A percentile compares a stretch with the other conserved stretches of the same genome.
Conservation (phyloP, 2,797 vertebrate species). For the Anguilla megastoma region DNA sequence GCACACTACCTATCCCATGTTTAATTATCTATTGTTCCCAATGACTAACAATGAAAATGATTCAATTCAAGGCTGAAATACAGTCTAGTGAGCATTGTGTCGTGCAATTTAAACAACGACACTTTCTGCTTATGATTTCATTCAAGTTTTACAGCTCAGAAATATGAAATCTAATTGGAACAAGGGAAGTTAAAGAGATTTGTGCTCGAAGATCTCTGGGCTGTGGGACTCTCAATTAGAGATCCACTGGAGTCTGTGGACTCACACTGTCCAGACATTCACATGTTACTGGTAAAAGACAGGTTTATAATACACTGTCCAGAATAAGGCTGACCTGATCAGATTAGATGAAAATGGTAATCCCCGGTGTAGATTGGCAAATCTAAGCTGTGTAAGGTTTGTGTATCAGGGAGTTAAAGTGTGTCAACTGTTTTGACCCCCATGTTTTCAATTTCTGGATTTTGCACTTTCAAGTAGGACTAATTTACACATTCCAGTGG, state of each 20-base stretch:
- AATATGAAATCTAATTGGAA: constrained; percentile 24
- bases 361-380: neutral
- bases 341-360: neutral
- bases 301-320: neutral
- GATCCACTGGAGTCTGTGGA: neutral
- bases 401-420: neutral
- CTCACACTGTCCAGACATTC: neutral
- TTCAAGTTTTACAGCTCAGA: neutral
- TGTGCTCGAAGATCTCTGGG: neutral
- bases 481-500: neutral
- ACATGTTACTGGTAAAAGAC: neutral
- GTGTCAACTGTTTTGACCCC: neutral
- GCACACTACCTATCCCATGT: neutral
- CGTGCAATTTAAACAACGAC: neutral
- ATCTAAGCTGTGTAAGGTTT: neutral
- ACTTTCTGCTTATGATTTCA: constrained; percentile 8
- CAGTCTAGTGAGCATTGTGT: constrained; percentile 5
- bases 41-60: neutral
- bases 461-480: neutral
- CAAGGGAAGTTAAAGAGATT: constrained; percentile 5
- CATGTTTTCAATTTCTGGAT: neutral
- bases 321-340: neutral
- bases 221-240: neutral
- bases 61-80: constrained; percentile 8
- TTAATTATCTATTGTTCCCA: neutral